These are phyloP conservation scores for Neotragus pygmaeus DNA, from an alignment of 2,113 vertebrate species.

Conservation along the genomic window DNA sequence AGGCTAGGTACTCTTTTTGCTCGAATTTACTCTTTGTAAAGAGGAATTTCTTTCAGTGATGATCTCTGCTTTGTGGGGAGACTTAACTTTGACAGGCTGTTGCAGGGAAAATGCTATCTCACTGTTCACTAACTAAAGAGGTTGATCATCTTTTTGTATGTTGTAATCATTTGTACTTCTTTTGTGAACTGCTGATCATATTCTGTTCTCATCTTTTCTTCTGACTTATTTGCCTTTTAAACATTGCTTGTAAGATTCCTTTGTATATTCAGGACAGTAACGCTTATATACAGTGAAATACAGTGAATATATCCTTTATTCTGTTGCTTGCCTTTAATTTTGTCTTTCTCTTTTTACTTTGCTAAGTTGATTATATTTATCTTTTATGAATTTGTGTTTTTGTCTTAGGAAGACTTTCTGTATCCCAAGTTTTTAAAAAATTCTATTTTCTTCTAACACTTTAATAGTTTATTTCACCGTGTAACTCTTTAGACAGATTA, in stretches of 20 bases:
- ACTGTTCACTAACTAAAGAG: background rate
- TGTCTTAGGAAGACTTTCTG: background rate
- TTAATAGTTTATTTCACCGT: background rate
- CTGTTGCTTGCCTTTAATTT: slow-evolving; percentile 7
- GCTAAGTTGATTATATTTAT: background rate
- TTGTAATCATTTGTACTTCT: slow-evolving; percentile 25
- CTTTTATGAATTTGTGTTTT: background rate
- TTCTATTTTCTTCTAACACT: background rate
- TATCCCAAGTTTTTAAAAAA: background rate
- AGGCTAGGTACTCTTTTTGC: background rate
- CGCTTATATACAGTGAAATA: background rate
- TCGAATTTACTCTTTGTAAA: background rate
- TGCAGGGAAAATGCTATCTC: background rate
- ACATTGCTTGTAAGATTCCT: slow-evolving; percentile 5
- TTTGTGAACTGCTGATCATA: background rate
- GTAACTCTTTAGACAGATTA: background rate
- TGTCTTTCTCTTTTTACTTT: background rate
- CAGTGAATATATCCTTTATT: background rate
- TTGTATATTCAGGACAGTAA: background rate
- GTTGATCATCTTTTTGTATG: background rate
- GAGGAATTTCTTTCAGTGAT: background rate
- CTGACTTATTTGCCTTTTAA: background rate
- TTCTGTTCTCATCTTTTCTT: background rate
- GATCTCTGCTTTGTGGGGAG: background rate
- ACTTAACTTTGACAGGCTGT: background rate